Evolutionary conservation across 2,797 vertebrate genomes (phyloP).

Genomic region (Phrynocephalus guinanensis): DNA sequence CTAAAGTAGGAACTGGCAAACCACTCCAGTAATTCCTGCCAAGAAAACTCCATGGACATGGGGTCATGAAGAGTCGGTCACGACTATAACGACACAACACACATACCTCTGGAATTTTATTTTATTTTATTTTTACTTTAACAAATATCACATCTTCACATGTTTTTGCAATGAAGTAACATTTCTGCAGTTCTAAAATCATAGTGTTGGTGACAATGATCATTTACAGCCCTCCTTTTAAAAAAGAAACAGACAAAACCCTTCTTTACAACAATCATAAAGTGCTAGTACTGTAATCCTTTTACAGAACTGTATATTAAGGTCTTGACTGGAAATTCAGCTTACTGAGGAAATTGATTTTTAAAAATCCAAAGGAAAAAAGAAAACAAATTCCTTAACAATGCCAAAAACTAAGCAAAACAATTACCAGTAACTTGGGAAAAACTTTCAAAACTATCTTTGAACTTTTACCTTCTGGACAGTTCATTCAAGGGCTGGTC

Average conservation of each 20-base stretch:
- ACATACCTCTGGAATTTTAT: background rate
- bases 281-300: background rate
- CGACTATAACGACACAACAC: too few species aligned
- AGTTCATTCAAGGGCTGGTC: background rate
- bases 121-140: background rate
- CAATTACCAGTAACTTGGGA: background rate
- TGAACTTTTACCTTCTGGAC: constrained; percentile 17
- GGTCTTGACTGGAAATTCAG: constrained; percentile 55
- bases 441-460: constrained; percentile 38
- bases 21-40: too few species aligned
- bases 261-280: background rate
- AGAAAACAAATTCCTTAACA: background rate
- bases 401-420: constrained; percentile 11
- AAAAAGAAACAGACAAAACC: background rate
- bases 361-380: constrained; percentile 9
- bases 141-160: too few species aligned
- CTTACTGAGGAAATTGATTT: constrained; percentile 21
- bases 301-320: constrained; percentile 24
- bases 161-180: background rate
- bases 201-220: too few species aligned
- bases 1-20: too few species aligned
- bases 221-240: background rate
- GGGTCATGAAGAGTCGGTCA: too few species aligned
- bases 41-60: too few species aligned
- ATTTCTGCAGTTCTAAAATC: too few species aligned